Evolutionary conservation across 2,888 invertebrate genomes (phyloP), one percentile per base, ranked within the genome.

Genomic region (Lydus trimaculatus): DNA sequence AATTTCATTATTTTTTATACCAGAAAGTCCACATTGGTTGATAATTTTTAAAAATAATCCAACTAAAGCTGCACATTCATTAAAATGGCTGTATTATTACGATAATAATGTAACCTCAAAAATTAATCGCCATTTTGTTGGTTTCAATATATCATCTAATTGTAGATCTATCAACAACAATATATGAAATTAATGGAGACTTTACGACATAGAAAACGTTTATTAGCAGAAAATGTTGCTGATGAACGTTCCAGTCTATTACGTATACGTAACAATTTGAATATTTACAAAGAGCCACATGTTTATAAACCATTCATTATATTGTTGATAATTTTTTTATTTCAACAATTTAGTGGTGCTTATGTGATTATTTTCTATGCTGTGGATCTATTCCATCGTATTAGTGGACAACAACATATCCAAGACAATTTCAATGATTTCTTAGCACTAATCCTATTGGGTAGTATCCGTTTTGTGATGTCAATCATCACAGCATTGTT

Each of bases 1-100:
- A 9, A 52, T 84, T 20, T 74, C 82, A 0, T 76, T 88, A 1
- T 82, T 82, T 31, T 79, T 85, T 9, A 74, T 89, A 58, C 89
- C 90, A 0, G 89, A 90, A 80, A 88, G 88, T 72, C 89, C 90
- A 0, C 85, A 88, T 69, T 90, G 90, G 89, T 80, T 87, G n/a
- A 75, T 86, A 1, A 84, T 83, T 48, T 88, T 88, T 75, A 82
- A 80, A 73, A 82, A 84, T 62, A 82, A 83, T 70, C 71, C 72
- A 25, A 71, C 76, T 5, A 75, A 74, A 2, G 85, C 86, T 5
- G 81, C 85, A 28, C 79, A 76, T 64, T 84, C 86, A n/a, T 75
- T 89, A 8, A 80, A 80, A 67, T 87, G 86, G 84, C 79, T 89
- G 7, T 88, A 89, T 78, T 81, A 78, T 15, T 80, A 84, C 62